A percentile compares a stretch with the other conserved stretches of the same genome.
Conservation (phyloP, 2,797 vertebrate species). For the Argyrosomus regius region DNA sequence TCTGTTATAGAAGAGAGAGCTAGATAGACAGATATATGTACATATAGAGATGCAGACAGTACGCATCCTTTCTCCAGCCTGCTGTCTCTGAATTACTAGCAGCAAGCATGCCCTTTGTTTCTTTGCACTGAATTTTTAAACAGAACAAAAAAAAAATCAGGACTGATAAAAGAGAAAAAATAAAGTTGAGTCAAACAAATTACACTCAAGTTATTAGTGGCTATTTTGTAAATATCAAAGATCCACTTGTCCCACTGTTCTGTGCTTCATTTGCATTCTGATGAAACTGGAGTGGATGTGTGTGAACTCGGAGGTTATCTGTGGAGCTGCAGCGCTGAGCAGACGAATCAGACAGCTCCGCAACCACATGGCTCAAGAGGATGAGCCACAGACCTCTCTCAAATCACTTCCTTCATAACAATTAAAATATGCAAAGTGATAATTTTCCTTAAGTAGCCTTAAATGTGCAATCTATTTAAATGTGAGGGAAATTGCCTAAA, state of each 20-base stretch:
- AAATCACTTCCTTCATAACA: constrained; percentile 99
- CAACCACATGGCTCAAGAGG: constrained; percentile 95
- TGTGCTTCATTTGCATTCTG: constrained; percentile 99
- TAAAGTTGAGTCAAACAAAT: constrained; percentile 97
- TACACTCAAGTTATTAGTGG: constrained; percentile 96
- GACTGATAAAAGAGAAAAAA: constrained; percentile 86
- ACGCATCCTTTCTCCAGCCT: constrained; percentile 9
- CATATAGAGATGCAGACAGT: constrained; percentile 1
- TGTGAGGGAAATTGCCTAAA: constrained; percentile 99
- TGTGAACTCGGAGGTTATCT: constrained; percentile 99
- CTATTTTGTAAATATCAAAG: constrained; percentile 99
- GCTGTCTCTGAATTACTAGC: constrained; percentile 37
- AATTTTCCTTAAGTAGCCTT: constrained; percentile 99
- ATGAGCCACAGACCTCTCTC: constrained; percentile 98
- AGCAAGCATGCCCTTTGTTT: constrained; percentile 55
- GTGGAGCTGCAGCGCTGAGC: constrained; percentile 93
- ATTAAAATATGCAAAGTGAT: constrained; percentile 99
- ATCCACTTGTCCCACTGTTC: constrained; percentile 94
- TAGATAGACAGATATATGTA: neutral
- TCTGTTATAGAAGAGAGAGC: constrained; percentile 10
- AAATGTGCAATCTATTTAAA: constrained; percentile 99
- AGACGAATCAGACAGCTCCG: constrained; percentile 92
- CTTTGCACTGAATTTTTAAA: constrained; percentile 58
- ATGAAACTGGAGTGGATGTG: constrained; percentile 98
- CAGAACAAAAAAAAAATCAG: constrained; percentile 45